These are phyloP conservation scores for Papilio elwesi DNA, from an alignment of 2,888 invertebrate species.

Conservation along the genomic window DNA sequence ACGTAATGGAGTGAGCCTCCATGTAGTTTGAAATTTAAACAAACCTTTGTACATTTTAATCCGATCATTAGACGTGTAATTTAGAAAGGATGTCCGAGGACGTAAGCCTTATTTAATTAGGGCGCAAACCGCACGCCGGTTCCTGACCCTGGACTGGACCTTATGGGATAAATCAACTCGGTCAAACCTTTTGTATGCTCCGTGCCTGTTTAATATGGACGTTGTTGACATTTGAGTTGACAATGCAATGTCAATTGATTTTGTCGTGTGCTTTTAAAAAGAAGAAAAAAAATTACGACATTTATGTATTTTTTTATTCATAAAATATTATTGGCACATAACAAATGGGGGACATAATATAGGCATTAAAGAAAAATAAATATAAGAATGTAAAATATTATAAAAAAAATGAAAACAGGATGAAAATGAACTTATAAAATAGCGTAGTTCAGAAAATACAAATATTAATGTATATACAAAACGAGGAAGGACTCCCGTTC, in stretches of 20 bases:
- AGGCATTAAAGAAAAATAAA: too few relatives aligned
- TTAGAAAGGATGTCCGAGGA: conserved; percentile 36
- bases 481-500: too few relatives aligned
- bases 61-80: conserved; percentile 38
- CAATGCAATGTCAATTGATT: background rate
- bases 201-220: conserved; percentile 7
- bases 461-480: too few relatives aligned
- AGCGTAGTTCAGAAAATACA: too few relatives aligned
- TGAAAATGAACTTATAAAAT: too few relatives aligned
- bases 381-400: too few relatives aligned
- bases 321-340: too few relatives aligned
- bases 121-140: conserved; percentile 30
- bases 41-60: conserved; percentile 38
- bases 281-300: too few relatives aligned
- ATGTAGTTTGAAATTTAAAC: conserved; percentile 33
- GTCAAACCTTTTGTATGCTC: conserved; percentile 23
- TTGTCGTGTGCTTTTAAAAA: background rate
- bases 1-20: conserved; percentile 23
- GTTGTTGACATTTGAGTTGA: conserved; percentile 8
- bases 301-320: too few relatives aligned
- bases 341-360: too few relatives aligned
- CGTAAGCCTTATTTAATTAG: conserved; percentile 38
- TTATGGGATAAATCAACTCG: conserved; percentile 33
- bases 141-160: conserved; percentile 1
- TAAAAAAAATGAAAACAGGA: too few relatives aligned